A percentile compares a stretch with the other conserved stretches of the same genome.
Evolutionary conservation across 1,140 invertebrate species (phyloP).

Genomic region (Rhagoletis pomonella): DNA sequence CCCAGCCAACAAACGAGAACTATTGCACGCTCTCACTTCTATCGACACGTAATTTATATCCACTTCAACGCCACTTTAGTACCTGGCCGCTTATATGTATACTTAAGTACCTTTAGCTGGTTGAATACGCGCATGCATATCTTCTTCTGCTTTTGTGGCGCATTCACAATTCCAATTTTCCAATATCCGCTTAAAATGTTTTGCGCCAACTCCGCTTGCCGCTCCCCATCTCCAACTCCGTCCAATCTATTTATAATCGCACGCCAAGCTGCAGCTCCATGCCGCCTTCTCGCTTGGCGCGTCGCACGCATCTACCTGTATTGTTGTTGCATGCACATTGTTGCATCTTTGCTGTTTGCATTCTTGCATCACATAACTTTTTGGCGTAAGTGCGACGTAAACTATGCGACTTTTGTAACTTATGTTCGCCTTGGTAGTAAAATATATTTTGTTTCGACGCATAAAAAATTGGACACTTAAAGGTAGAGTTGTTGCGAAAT

Average conservation of each 20-base stretch:
- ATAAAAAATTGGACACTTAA: slow-evolving; percentile 35
- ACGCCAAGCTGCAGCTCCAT: neutral
- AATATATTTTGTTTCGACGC: neutral
- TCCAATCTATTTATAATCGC: neutral
- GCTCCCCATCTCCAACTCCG: neutral
- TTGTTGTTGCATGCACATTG: neutral
- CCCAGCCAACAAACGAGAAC: neutral
- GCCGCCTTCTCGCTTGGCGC: neutral
- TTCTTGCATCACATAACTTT: neutral
- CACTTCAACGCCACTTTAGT: slow-evolving; percentile 46
- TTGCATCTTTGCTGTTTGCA: neutral
- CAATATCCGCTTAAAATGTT: slow-evolving; percentile 38
- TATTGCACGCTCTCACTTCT: neutral
- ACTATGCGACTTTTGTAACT: slow-evolving; percentile 35
- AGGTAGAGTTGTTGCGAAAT: neutral
- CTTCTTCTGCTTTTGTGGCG: neutral
- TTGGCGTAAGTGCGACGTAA: neutral
- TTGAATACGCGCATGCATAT: neutral
- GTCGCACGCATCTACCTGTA: neutral
- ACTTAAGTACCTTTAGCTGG: neutral
- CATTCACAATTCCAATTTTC: slow-evolving; percentile 34
- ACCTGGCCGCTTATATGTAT: neutral
- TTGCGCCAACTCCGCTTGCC: neutral
- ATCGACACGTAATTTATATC: slow-evolving; percentile 29
- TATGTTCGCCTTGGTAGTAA: neutral